phyloP scores from a whole-genome alignment of 2,888 invertebrate species.

The Mimumesa dahlbomi region DNA sequence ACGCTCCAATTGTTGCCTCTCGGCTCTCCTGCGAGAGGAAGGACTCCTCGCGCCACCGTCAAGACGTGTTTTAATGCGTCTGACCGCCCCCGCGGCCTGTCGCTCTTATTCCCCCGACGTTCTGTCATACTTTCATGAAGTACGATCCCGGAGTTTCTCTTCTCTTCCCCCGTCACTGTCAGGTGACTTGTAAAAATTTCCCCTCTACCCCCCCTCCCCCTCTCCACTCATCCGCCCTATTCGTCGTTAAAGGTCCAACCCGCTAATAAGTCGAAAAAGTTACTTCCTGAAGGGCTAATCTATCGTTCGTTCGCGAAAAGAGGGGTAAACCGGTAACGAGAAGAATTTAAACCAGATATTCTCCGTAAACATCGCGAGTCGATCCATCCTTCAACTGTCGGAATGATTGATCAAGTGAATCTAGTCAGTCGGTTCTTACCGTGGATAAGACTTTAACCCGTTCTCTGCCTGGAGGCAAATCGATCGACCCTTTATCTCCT shows the following conservation, averaged over 20 bases:
- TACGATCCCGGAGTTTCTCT: too few species aligned
- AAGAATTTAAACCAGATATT: slow-evolving; percentile 62
- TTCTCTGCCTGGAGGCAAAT: slow-evolving; percentile 56
- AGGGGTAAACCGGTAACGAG: slow-evolving; percentile 41
- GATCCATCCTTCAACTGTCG: slow-evolving; percentile 67
- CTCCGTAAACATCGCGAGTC: slow-evolving; percentile 60
- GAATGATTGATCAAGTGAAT: slow-evolving; percentile 68
- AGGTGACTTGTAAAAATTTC: slow-evolving; percentile 35
- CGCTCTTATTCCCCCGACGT: slow-evolving; percentile 40
- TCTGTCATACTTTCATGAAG: slow-evolving; percentile 23
- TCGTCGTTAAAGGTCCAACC: slow-evolving; percentile 1
- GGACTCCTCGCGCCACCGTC: slow-evolving; percentile 32
- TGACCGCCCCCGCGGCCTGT: slow-evolving; percentile 60
- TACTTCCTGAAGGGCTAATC: slow-evolving; percentile 31
- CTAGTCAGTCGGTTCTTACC: slow-evolving; percentile 61
- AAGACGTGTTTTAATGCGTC: slow-evolving; percentile 58
- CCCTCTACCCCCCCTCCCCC: not conserved
- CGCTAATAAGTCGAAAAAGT: slow-evolving; percentile 47
- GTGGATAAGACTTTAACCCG: slow-evolving; percentile 64
- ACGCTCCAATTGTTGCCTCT: slow-evolving; percentile 73
- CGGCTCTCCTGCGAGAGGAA: slow-evolving; percentile 40
- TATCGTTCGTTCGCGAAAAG: slow-evolving; percentile 10
- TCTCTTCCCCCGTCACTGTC: not conserved
- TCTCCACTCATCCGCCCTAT: not conserved
- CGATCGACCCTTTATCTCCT: slow-evolving; percentile 66